A percentile compares a stretch with the other conserved stretches of the same genome.
phyloP scores from a whole-genome alignment of 1,140 invertebrate species.

The Hypothenemus hampei region DNA sequence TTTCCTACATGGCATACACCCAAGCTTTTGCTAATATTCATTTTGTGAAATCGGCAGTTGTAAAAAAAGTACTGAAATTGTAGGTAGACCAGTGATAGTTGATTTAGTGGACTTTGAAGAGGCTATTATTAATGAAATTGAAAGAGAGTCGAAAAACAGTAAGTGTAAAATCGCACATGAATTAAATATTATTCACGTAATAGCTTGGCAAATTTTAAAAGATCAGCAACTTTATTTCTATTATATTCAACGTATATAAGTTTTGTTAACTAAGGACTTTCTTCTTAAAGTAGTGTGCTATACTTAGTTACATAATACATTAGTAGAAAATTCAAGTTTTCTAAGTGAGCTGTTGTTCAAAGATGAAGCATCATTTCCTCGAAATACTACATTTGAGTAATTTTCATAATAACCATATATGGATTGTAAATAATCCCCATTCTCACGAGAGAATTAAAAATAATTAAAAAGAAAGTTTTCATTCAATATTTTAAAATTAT shows the following conservation, averaged over 20 bases:
- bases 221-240: background rate
- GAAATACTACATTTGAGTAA: background rate
- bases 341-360: background rate
- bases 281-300: background rate
- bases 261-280: background rate
- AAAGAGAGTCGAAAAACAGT: background rate
- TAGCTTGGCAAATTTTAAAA: background rate
- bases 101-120: background rate
- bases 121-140: background rate
- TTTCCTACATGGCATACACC: no score
- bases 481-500: background rate
- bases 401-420: background rate
- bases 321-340: background rate
- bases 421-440: background rate
- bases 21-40: background rate
- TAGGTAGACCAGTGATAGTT: background rate
- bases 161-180: background rate
- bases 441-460: background rate
- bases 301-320: background rate
- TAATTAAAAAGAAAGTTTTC: no score
- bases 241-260: background rate
- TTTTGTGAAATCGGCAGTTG: background rate
- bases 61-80: background rate
- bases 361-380: background rate
- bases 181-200: background rate